phyloP scores from a whole-genome alignment of 2,888 invertebrate genomes.

The Melieria omissa region DNA sequence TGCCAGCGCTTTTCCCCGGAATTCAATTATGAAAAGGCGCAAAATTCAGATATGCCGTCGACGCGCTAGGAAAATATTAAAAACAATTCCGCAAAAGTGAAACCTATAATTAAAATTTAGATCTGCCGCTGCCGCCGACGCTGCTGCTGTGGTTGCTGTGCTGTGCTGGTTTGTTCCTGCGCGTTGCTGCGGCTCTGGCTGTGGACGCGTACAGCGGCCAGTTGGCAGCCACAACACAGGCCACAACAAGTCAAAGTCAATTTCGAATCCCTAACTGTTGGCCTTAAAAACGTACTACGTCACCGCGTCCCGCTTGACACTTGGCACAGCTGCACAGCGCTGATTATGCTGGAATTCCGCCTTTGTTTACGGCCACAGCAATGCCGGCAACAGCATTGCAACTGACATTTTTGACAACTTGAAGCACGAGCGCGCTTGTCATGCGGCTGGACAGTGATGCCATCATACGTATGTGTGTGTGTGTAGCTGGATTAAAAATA shows the following conservation, averaged over 20 bases:
- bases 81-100: constrained; percentile 3
- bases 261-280: not conserved
- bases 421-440: constrained; percentile 14
- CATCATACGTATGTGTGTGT: not conserved
- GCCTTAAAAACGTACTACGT: constrained; percentile 9
- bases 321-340: too few relatives aligned
- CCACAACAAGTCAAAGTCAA: too few relatives aligned
- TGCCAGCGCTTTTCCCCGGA: too few relatives aligned
- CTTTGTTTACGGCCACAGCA: too few relatives aligned
- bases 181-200: not conserved
- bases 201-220: not conserved
- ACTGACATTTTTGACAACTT: constrained; percentile 23
- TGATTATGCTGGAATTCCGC: too few relatives aligned
- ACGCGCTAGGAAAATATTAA: too few relatives aligned
- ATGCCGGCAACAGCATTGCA: constrained; percentile 7
- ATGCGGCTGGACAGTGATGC: constrained; percentile 4
- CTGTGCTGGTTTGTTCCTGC: not conserved
- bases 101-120: constrained; percentile 32
- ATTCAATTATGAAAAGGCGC: too few relatives aligned
- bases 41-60: too few relatives aligned
- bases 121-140: not conserved
- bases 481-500: too few relatives aligned
- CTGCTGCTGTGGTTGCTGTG: not conserved
- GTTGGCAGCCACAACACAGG: too few relatives aligned
- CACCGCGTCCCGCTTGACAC: not conserved